Percentiles rank a stretch among this genome's conserved stretches.
Conservation (phyloP, 2,888 invertebrate species). For the Apamea sordens region DNA sequence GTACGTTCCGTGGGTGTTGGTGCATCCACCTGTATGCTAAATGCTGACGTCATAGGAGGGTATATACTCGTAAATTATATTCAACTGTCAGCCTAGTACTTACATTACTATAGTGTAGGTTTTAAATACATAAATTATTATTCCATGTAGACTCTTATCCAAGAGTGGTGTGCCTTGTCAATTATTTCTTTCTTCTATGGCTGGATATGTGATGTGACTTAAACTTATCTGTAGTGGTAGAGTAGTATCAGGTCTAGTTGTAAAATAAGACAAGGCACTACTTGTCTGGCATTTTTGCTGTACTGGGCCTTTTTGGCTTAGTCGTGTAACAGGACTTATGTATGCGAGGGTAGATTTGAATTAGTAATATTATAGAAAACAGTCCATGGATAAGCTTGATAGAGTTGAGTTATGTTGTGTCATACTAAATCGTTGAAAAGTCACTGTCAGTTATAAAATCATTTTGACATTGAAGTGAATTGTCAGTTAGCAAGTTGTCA, state of each 20-base stretch:
- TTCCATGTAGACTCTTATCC: neutral
- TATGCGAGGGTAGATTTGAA: too few relatives aligned
- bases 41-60: constrained; percentile 10
- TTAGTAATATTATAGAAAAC: too few relatives aligned
- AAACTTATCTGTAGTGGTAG: neutral
- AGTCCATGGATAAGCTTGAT: too few relatives aligned
- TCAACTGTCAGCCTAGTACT: constrained; percentile 3
- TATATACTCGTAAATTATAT: neutral
- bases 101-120: neutral
- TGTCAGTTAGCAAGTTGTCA: too few relatives aligned
- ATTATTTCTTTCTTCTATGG: neutral
- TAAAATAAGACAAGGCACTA: neutral
- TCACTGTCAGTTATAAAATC: too few relatives aligned
- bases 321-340: too few relatives aligned
- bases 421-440: too few relatives aligned
- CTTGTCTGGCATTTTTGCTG: neutral
- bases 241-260: neutral
- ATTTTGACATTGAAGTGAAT: too few relatives aligned
- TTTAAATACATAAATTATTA: neutral
- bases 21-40: constrained; percentile 17
- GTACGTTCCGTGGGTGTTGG: constrained; percentile 17
- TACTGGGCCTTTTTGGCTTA: neutral
- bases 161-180: neutral
- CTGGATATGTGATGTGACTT: neutral
- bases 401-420: too few relatives aligned